Evolutionary conservation across 1,140 invertebrate genomes (phyloP), one percentile per base, ranked within the genome.

Genomic region (Leptopilina boulardi): DNA sequence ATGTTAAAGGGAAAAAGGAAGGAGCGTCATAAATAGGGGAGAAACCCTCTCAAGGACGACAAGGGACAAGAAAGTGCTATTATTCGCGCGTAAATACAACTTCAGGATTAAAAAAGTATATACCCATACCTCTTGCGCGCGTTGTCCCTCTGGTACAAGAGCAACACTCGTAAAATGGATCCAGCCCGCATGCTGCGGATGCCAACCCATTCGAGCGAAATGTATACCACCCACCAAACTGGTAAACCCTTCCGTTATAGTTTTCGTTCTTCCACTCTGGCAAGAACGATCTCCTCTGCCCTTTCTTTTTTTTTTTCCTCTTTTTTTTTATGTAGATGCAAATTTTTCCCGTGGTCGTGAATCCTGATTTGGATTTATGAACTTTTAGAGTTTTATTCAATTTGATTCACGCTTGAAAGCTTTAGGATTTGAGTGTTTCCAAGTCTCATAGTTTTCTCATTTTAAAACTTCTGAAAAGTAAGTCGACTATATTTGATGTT

Each of bases 81-180:
- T 59, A 59, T 59, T 59, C 56, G 11, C 10, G 56, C 56, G 23
- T 59, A 59, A 59, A 59, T 59, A 59, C 56, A 59, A 59, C 56
- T 59, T 0, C 56, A 13, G 56, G 23, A 59, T 59, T 59, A 59
- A 59, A 59, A 59, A 59, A 59, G 23, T 59, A 59, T n/a, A n/a
- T 30, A 30, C 56, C 56, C 56, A n/a, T n/a, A 26, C 56, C 21
- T 26, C 56, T 21, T 30, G 26, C 11, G 26, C 11, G 56, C 8
- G 56, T 11, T 26, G 56, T 59, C 56, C 56, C 23, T 59, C 56
- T 26, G 15, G 21, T 59, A 59, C 56, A 59, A 59, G 21, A 19
- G 11, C 56, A 59, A 59, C 56, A 59, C 56, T 59, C 56, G 56
- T 59, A 59, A 59, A 59, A 21, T 59, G 56, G 56, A 59, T 26